Base-by-base conservation (phyloP, 2,888 invertebrate genomes). In the Apotomis turbidana region DNA sequence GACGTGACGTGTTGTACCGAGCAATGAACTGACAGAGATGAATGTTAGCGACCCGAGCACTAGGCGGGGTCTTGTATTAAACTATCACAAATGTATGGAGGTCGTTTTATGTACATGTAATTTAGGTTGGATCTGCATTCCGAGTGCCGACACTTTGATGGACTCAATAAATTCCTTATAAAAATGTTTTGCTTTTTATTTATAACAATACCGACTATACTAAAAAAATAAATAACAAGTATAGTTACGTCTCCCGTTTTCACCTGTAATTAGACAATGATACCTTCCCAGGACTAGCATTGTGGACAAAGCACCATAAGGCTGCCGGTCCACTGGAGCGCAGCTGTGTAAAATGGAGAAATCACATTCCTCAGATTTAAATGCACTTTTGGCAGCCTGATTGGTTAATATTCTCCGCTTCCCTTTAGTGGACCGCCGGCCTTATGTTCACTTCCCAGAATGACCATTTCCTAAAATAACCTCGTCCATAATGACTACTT, bases 121-220 rank as follows among this genome's bases (percentile, higher is more conserved):
- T 87, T 86, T 88, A 87, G 87, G 84, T 84, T 87, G 90, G 89
- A 88, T 87, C 85, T 89, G 91, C 93, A 93, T 93, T 93, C 93
- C 93, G 91, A 89, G 89, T 86, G 88, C 91, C 90, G 87, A 90
- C 90, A 89, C 87, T 90, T 91, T 89, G 89, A 91, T 89, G 91
- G 87, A 91, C 84, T 89, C 86, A 90, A 90, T 90, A 90, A 90
- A 90, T 86, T 84, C 81, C 80, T 79, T 81, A 82, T 78, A 79
- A 80, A 78, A 76, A 66, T 55, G 55, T 59, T 52, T 72, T 51
- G 52, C 76, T 77, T 78, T 76, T 76, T 71, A 71, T 66, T 73
- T 59, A 13, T 41, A 66, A 66, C 10, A 15, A 36, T 44, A 15
- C 41, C 27, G 6, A 6, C 59, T 59, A 59, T 2, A 27, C 27